These are phyloP conservation scores for Stegana nigrithorax DNA, from an alignment of 2,888 invertebrate species.

Conservation along the genomic window DNA sequence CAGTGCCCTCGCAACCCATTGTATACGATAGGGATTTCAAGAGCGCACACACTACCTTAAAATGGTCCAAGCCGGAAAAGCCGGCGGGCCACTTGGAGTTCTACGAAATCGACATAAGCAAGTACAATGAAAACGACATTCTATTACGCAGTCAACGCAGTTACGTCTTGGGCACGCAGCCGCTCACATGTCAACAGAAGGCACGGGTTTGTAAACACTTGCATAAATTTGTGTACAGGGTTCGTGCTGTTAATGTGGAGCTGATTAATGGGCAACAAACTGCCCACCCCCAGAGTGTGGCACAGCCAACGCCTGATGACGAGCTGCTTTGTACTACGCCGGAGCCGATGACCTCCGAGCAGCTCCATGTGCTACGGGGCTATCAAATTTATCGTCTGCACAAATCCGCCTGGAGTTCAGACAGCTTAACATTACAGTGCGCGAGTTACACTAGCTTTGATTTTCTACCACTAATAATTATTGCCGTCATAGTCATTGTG, in stretches of 20 bases:
- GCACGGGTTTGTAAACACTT: neutral
- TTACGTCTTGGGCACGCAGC: neutral
- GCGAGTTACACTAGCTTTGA: too few relatives aligned
- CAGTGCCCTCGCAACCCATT: neutral
- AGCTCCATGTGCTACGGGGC: too few relatives aligned
- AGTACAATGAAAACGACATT: neutral
- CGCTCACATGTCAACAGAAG: neutral
- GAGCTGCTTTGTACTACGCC: neutral
- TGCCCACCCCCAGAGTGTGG: neutral
- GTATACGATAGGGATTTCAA: too few relatives aligned
- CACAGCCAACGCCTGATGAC: neutral
- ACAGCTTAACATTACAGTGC: too few relatives aligned
- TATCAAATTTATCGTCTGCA: slow-evolving; percentile 41
- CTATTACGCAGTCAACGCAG: neutral
- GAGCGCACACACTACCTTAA: too few relatives aligned
- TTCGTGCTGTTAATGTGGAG: neutral
- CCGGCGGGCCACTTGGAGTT: neutral
- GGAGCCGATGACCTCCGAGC: neutral
- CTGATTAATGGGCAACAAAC: too few relatives aligned
- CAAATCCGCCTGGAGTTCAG: slow-evolving; percentile 55
- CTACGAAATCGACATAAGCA: neutral
- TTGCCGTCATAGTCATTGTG: neutral
- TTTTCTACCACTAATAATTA: too few relatives aligned
- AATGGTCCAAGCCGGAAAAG: neutral
- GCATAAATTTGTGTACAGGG: neutral